Evolutionary conservation across 2,113 vertebrate genomes (phyloP).

Genomic region (Protobothrops mucrosquamatus): DNA sequence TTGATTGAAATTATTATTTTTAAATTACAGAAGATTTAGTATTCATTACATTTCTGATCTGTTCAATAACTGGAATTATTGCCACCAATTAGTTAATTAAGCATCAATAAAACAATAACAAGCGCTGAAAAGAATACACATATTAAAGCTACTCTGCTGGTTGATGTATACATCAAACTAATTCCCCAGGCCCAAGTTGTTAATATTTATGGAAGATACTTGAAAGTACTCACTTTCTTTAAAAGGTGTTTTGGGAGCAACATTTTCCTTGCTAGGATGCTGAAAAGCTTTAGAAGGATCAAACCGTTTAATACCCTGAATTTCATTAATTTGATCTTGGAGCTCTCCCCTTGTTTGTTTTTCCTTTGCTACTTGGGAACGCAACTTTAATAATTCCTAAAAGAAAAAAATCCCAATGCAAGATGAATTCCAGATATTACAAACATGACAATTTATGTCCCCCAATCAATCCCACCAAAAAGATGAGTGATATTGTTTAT

Average conservation of each 20-base stretch:
- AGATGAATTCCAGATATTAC: background rate
- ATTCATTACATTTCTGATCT: background rate
- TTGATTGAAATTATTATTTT: background rate
- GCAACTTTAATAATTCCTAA: conserved; percentile 84
- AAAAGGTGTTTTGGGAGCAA: conserved; percentile 69
- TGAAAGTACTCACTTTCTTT: conserved; percentile 73
- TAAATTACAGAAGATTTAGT: background rate
- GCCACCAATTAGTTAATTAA: background rate
- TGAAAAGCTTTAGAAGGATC: conserved; percentile 90
- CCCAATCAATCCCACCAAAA: background rate
- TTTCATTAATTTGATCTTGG: conserved; percentile 73
- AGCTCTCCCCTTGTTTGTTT: conserved; percentile 71
- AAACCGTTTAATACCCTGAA: conserved; percentile 70
- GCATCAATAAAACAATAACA: background rate
- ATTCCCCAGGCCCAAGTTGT: background rate
- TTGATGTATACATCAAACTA: background rate
- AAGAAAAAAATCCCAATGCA: background rate
- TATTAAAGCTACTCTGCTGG: background rate
- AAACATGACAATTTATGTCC: background rate
- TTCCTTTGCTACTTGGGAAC: conserved; percentile 73
- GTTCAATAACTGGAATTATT: background rate
- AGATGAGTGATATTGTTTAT: background rate
- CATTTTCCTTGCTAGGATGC: conserved; percentile 86
- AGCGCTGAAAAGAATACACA: background rate
- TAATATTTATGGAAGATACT: background rate